Evolutionary conservation across 2,888 invertebrate species (phyloP).

Genomic region (Spodoptera picta): DNA sequence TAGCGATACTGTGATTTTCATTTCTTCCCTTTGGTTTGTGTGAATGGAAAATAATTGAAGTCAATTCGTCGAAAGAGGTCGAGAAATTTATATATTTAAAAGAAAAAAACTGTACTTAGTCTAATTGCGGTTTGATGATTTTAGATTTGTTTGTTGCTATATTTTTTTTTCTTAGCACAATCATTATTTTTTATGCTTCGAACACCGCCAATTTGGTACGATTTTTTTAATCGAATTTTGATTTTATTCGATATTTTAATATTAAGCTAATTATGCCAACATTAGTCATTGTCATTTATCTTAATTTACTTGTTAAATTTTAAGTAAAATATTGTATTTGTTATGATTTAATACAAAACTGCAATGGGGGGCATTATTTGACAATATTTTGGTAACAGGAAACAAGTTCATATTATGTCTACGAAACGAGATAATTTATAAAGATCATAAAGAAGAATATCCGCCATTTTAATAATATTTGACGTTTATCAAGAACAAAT

Average conservation of each 20-base stretch:
- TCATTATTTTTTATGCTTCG: constrained; percentile 64
- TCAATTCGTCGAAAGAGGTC: constrained; percentile 73
- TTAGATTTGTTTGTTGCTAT: constrained; percentile 64
- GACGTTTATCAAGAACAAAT: too few species aligned
- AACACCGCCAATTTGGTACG: constrained; percentile 60
- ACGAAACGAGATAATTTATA: not conserved
- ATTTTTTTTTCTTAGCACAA: constrained; percentile 75
- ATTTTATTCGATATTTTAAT: constrained; percentile 43
- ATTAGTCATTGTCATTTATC: constrained; percentile 19
- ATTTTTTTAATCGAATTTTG: constrained; percentile 35
- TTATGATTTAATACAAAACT: not conserved
- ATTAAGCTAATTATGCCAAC: constrained; percentile 44
- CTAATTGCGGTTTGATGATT: constrained; percentile 70
- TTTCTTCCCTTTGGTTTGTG: constrained; percentile 63
- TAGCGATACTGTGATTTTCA: constrained; percentile 72
- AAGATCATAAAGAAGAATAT: constrained; percentile 3
- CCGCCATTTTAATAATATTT: too few species aligned
- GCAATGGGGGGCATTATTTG: constrained; percentile 12
- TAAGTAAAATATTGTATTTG: constrained; percentile 6
- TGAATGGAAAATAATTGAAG: constrained; percentile 55
- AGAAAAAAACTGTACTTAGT: constrained; percentile 75
- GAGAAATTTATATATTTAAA: constrained; percentile 64
- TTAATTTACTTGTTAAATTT: constrained; percentile 32
- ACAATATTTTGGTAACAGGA: constrained; percentile 12
- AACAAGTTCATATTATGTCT: not conserved